Evolutionary conservation across 2,888 invertebrate genomes (phyloP).

Genomic region (Idaea dimidiata): DNA sequence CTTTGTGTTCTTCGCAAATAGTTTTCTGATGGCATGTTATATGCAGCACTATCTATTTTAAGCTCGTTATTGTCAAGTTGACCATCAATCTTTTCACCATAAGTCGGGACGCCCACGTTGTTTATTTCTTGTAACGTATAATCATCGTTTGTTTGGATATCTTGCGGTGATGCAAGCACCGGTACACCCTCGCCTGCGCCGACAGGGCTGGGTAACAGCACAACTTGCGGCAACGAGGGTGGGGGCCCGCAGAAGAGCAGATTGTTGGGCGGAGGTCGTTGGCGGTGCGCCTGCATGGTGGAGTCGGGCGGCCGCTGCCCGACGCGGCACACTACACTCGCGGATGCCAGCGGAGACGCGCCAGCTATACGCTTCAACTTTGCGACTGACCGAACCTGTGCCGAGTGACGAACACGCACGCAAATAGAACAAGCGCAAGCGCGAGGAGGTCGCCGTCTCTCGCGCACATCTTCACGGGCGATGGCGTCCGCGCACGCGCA

Average conservation of each 20-base stretch:
- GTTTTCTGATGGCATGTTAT: conserved; percentile 46
- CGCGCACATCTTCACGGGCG: conserved; percentile 79
- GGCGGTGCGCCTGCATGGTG: conserved; percentile 76
- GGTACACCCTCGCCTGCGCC: conserved; percentile 37
- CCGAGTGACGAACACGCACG: conserved; percentile 78
- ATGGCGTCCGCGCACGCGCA: conserved; percentile 78
- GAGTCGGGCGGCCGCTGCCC: conserved; percentile 62
- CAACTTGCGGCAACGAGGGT: conserved; percentile 71
- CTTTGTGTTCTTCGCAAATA: conserved; percentile 68
- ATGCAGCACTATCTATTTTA: conserved; percentile 42
- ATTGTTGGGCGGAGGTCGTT: conserved; percentile 75
- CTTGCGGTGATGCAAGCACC: conserved; percentile 39
- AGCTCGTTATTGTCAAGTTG: conserved; percentile 45
- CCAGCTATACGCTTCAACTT: conserved; percentile 75
- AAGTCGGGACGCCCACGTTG: conserved; percentile 72
- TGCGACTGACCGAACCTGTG: conserved; percentile 79
- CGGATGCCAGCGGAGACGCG: conserved; percentile 64
- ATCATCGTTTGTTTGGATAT: conserved; percentile 57
- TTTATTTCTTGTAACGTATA: conserved; percentile 70
- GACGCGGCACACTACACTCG: conserved; percentile 62
- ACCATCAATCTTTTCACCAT: conserved; percentile 50
- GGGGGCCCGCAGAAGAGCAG: conserved; percentile 75
- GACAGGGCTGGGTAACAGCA: conserved; percentile 70
- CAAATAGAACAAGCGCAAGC: conserved; percentile 79
- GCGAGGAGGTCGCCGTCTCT: conserved; percentile 79